phyloP scores from a whole-genome alignment of 2,888 invertebrate species.

The Cataglyphis cursor region DNA sequence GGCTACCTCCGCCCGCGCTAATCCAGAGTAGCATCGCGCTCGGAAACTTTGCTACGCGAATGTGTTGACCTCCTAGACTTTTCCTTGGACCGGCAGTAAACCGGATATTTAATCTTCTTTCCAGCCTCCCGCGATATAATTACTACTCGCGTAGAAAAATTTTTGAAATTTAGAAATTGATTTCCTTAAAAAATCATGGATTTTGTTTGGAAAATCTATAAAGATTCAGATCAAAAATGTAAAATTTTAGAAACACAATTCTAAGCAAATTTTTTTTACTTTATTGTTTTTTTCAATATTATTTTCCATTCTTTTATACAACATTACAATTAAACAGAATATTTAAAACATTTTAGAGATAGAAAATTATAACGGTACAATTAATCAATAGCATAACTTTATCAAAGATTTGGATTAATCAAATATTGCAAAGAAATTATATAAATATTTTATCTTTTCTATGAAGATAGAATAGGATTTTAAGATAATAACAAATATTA shows the following conservation, averaged over 20 bases:
- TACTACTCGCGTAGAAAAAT: not conserved
- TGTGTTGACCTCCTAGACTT: not conserved
- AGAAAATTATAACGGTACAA: not conserved
- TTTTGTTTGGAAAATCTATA: not conserved
- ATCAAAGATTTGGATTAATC: not conserved
- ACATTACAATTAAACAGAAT: not conserved
- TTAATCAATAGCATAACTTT: not conserved
- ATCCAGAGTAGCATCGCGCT: conserved; percentile 4
- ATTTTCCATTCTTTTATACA: not conserved
- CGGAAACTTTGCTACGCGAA: not conserved
- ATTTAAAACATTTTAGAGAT: not conserved
- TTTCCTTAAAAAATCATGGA: not conserved
- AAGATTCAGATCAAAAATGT: not conserved
- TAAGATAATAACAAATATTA: not conserved
- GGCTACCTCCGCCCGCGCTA: conserved; percentile 35
- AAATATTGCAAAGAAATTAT: not conserved
- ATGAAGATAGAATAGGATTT: not conserved
- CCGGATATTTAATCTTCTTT: not conserved
- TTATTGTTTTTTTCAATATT: not conserved
- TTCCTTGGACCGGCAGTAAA: not conserved
- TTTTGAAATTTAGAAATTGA: not conserved
- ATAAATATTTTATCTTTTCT: not conserved
- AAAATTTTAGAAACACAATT: not conserved
- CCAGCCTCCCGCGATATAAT: not conserved
- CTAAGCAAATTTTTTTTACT: not conserved